Evolutionary conservation across 2,797 vertebrate genomes (phyloP), one percentile per base, ranked within the genome.

Genomic region (Steatocranus sp.): DNA sequence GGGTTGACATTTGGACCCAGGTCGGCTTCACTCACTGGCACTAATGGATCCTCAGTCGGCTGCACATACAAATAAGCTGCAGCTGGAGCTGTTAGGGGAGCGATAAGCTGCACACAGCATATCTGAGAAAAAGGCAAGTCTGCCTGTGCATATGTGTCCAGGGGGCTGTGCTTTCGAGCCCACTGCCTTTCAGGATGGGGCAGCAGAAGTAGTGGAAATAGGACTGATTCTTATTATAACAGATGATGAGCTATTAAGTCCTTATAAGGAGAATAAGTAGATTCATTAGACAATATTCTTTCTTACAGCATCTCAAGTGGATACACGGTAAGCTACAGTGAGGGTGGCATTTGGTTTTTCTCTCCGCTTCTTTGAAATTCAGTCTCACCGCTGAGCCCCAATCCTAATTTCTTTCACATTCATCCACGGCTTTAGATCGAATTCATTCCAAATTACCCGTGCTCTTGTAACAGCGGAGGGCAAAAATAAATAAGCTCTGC

Each of bases 1-100:
- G 46, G 10, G 51, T 8, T 61, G 81, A 51, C 79, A 86, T 86
- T 81, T 63, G 15, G 80, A 82, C 20, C 58, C 36, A 15, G 68
- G 73, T 76, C 49, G 46, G 80, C 70, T 79, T 87, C 82, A 89
- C 77, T 36, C 80, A 85, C 48, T 36, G 76, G 78, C 81, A 84
- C 87, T 89, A 88, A 93, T 84, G 85, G 78, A 87, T 89, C 82
- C 78, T 82, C 92, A 86, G 79, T 85, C 84, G 81, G 85, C 85
- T 87, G 88, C 85, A 15, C 90, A 79, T 85, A 79, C 66, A 92
- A 90, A 91, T 91, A 46, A 82, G 81, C 82, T 83, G 80, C 87
- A 87, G 91, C 84, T 82, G 82, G 54, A 86, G 86, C 85, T 36
- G 80, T 79, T 78, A 10, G 34, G 54, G 63, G 56, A 30, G 63